A percentile compares a stretch with the other conserved stretches of the same genome.
Conservation (phyloP, 2,113 vertebrate species). For the Monopterus albus region DNA sequence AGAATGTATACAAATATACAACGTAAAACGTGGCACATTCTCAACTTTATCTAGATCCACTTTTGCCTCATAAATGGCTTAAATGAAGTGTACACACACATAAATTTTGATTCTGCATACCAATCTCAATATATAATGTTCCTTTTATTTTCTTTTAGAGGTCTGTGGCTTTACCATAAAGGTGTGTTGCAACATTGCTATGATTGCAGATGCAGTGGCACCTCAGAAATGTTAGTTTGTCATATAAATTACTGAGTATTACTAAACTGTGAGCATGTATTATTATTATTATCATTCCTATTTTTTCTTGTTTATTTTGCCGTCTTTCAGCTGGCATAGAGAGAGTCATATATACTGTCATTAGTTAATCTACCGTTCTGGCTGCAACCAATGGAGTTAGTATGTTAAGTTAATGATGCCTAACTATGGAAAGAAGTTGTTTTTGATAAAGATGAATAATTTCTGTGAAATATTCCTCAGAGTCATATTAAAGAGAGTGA, state of each 20-base stretch:
- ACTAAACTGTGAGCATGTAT: background rate
- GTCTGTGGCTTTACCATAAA: background rate
- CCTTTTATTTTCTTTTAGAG: background rate
- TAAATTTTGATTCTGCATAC: background rate
- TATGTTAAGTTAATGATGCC: constrained; percentile 10
- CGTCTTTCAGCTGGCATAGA: background rate
- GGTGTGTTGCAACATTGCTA: too few relatives aligned
- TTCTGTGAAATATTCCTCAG: constrained; percentile 5
- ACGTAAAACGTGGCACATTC: too few relatives aligned
- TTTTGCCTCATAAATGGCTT: too few relatives aligned
- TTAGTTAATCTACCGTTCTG: background rate
- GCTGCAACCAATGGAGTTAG: background rate
- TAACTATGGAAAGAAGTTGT: constrained; percentile 5
- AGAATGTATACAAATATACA: too few relatives aligned
- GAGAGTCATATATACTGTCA: background rate
- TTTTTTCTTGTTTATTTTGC: background rate
- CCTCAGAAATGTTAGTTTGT: too few relatives aligned
- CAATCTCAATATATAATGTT: background rate
- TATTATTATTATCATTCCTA: background rate
- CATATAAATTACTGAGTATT: background rate
- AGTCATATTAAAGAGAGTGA: constrained; percentile 18
- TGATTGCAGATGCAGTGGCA: too few relatives aligned
- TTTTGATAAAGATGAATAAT: constrained; percentile 19
- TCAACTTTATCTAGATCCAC: too few relatives aligned
- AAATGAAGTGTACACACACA: too few relatives aligned